Conservation (phyloP, 1,140 invertebrate genomes). For the Drosophila pachea region DNA sequence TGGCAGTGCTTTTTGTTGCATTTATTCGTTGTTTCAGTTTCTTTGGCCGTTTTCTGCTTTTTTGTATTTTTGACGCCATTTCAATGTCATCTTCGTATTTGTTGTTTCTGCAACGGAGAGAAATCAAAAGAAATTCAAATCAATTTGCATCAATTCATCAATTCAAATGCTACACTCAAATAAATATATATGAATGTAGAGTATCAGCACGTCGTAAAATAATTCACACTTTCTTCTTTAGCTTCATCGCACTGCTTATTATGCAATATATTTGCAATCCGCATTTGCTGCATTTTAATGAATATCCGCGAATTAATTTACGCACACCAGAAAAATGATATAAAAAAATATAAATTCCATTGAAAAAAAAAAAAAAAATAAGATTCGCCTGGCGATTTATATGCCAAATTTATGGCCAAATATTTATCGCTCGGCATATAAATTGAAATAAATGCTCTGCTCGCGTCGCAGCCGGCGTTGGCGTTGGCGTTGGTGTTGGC, state of each 20-base stretch:
- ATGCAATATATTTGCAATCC: constrained; percentile 7
- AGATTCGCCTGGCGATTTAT: constrained; percentile 49
- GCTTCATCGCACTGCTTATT: constrained; percentile 12
- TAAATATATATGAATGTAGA: neutral
- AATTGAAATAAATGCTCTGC: constrained; percentile 58
- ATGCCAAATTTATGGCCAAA: constrained; percentile 66
- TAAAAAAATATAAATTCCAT: constrained; percentile 21
- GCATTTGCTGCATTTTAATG: constrained; percentile 8
- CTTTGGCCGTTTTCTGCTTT: constrained; percentile 76
- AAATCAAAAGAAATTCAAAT: neutral
- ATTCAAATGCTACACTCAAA: too few species aligned
- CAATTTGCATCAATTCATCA: constrained; percentile 10
- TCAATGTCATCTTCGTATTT: constrained; percentile 69
- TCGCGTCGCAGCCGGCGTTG: constrained; percentile 7
- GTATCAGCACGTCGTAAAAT: neutral
- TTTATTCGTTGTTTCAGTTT: constrained; percentile 71
- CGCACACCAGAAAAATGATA: constrained; percentile 22
- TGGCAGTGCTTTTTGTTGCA: constrained; percentile 34
- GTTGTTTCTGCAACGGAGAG: constrained; percentile 51
- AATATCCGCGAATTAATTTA: constrained; percentile 36
- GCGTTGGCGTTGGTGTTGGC: constrained; percentile 11
- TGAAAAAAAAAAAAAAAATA: constrained; percentile 25
- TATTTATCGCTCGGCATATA: constrained; percentile 64
- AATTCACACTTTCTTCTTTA: constrained; percentile 35
- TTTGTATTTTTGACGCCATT: constrained; percentile 78